Evolutionary conservation across 2,888 invertebrate genomes (phyloP).

Genomic region (Oligia fasciuncula): DNA sequence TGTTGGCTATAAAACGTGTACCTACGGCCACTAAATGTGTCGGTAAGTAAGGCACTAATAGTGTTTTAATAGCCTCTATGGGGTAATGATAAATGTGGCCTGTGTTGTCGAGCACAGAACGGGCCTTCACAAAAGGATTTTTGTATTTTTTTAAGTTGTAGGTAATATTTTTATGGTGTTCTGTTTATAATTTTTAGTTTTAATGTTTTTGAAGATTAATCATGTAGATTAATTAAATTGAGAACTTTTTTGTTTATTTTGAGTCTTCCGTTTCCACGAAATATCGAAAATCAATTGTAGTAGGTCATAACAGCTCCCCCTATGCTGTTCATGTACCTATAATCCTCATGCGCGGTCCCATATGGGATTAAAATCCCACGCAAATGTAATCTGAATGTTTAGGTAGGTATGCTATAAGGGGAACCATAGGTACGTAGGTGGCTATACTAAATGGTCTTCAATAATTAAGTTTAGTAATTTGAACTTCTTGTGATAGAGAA

Average conservation of each 20-base stretch:
- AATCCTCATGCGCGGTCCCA: conserved; percentile 34
- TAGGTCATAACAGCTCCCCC: conserved; percentile 17
- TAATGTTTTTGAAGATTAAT: conserved; percentile 7
- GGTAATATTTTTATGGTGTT: background rate
- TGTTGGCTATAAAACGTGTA: conserved; percentile 42
- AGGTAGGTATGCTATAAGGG: background rate
- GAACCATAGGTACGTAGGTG: background rate
- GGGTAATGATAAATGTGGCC: conserved; percentile 53
- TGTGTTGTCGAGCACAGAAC: conserved; percentile 25
- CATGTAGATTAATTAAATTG: background rate
- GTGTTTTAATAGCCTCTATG: conserved; percentile 63
- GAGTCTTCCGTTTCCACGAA: background rate
- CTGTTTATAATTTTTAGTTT: background rate
- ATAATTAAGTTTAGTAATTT: background rate
- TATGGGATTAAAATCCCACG: conserved; percentile 43
- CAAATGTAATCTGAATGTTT: conserved; percentile 25
- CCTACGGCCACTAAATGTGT: conserved; percentile 28
- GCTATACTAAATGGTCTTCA: background rate
- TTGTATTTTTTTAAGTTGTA: conserved; percentile 17
- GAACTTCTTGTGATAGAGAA: background rate
- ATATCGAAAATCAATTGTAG: conserved; percentile 9
- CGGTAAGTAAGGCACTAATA: conserved; percentile 58
- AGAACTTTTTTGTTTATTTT: background rate
- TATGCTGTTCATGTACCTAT: conserved; percentile 26
- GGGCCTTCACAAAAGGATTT: conserved; percentile 2